Percentiles rank a stretch among this genome's conserved stretches.
phyloP scores from a whole-genome alignment of 1,140 invertebrate species.

The Cydia splendana region DNA sequence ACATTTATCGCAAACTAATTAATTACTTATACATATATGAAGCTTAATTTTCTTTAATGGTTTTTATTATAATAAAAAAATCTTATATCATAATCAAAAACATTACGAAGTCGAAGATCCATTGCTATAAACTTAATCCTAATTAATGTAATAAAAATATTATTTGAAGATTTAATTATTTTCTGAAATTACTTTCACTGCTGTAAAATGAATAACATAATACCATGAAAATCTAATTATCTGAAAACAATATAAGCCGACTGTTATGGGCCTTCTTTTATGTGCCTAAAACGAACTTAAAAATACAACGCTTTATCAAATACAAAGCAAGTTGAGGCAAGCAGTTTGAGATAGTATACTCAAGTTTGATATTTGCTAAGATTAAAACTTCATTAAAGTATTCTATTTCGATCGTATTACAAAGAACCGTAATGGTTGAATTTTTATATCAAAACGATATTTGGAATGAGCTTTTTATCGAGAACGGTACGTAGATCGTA shows the following conservation, averaged over 20 bases:
- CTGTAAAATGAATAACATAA: not conserved
- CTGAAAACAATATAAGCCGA: slow-evolving; percentile 3
- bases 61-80: too few relatives aligned
- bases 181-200: slow-evolving; percentile 1
- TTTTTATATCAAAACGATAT: slow-evolving; percentile 3
- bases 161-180: not conserved
- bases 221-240: not conserved
- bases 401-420: not conserved
- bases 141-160: not conserved
- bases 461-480: not conserved
- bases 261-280: not conserved
- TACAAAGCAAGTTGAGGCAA: not conserved
- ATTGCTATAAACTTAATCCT: not conserved
- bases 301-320: slow-evolving; percentile 2
- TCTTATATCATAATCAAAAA: not conserved
- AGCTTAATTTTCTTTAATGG: too few relatives aligned
- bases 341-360: not conserved
- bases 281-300: not conserved
- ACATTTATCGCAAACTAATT: too few relatives aligned
- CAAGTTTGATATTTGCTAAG: not conserved
- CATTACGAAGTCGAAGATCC: not conserved
- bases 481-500: not conserved
- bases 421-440: not conserved
- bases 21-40: too few relatives aligned
- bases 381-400: slow-evolving; percentile 12